phyloP scores from a whole-genome alignment of 2,888 invertebrate genomes.

The Meiosimyza decipiens region DNA sequence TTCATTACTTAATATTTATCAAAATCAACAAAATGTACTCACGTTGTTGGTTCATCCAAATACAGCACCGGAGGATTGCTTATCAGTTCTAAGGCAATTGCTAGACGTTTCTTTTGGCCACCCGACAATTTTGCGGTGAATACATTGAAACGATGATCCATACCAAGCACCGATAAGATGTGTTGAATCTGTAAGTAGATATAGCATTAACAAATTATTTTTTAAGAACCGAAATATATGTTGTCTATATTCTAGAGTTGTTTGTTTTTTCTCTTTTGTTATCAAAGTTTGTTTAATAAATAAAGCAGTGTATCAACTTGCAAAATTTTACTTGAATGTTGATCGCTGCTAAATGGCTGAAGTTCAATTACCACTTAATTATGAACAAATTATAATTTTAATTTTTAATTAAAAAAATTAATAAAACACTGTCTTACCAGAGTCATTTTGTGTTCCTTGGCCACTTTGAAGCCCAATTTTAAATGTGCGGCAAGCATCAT shows the following conservation, averaged over 20 bases:
- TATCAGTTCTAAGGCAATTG: constrained; percentile 84
- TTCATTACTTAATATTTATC: no score
- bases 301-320: no score
- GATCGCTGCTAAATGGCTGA: no score
- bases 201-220: constrained; percentile 8
- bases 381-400: constrained; percentile 4
- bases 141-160: constrained; percentile 77
- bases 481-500: constrained; percentile 86
- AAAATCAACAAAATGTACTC: constrained; percentile 57
- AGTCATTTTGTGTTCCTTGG: constrained; percentile 75
- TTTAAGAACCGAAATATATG: no score
- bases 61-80: constrained; percentile 90
- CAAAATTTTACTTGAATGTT: no score
- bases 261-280: no score
- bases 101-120: constrained; percentile 85
- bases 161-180: constrained; percentile 77
- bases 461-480: constrained; percentile 79
- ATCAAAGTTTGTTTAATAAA: no score
- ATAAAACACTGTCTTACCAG: constrained; percentile 69
- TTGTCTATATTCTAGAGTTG: no score
- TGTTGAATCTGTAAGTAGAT: constrained; percentile 74
- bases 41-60: constrained; percentile 89
- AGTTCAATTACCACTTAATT: no score
- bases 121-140: constrained; percentile 80
- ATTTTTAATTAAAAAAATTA: background rate